These are phyloP conservation scores for Melanostoma scalare DNA, from an alignment of 2,888 invertebrate species.

Conservation along the genomic window DNA sequence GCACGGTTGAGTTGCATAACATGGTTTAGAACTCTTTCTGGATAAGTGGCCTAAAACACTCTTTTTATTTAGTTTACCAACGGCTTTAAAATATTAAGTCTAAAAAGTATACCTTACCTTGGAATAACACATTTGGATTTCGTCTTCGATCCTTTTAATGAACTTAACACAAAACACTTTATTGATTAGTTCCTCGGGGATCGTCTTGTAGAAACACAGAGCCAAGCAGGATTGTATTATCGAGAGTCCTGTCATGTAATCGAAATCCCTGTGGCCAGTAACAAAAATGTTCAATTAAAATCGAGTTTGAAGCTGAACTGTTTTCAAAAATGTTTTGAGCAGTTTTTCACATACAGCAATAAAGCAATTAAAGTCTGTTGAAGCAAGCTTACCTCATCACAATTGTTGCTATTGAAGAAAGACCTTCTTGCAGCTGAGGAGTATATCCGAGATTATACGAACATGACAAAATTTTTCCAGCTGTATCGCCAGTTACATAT, in stretches of 20 bases:
- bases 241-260: slow-evolving; percentile 83
- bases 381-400: slow-evolving; percentile 81
- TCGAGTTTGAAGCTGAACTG: not conserved
- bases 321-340: not conserved
- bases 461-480: slow-evolving; percentile 83
- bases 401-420: slow-evolving; percentile 80
- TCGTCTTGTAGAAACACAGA: slow-evolving; percentile 83
- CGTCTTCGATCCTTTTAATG: slow-evolving; percentile 84
- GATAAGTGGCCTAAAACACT: slow-evolving; percentile 83
- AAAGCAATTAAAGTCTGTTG: too few relatives aligned
- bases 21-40: slow-evolving; percentile 83
- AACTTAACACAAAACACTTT: slow-evolving; percentile 85
- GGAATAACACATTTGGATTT: slow-evolving; percentile 84
- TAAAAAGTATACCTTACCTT: slow-evolving; percentile 80
- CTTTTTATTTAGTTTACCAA: not conserved
- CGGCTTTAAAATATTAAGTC: not conserved
- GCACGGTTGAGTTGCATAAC: slow-evolving; percentile 86
- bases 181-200: slow-evolving; percentile 83
- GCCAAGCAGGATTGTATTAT: slow-evolving; percentile 83
- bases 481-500: slow-evolving; percentile 83
- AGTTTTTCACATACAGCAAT: too few relatives aligned
- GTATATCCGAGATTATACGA: slow-evolving; percentile 83
- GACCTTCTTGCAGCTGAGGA: slow-evolving; percentile 81
- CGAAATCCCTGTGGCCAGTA: slow-evolving; percentile 83
- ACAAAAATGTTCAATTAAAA: slow-evolving; percentile 6